These are phyloP conservation scores for Phrynocephalus guinanensis DNA, from an alignment of 2,797 vertebrate genomes.

Conservation along the genomic window DNA sequence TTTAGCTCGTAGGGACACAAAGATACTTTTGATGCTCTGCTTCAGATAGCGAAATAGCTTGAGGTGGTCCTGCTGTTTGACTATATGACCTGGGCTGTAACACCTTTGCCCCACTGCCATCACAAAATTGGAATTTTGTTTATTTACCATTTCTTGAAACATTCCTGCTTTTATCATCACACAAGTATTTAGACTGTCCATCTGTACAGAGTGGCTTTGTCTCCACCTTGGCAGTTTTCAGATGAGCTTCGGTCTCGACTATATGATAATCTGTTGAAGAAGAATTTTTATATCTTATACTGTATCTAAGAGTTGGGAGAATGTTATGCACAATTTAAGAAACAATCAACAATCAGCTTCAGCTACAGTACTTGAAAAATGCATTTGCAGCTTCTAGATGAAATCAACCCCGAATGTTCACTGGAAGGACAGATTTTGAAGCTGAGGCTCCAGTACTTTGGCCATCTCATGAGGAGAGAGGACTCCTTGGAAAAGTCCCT, in stretches of 20 bases:
- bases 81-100: background rate
- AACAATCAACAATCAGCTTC: background rate
- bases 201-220: slow-evolving; percentile 70
- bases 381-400: background rate
- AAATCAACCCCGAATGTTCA: background rate
- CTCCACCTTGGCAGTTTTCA: slow-evolving; percentile 82
- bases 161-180: slow-evolving; percentile 71
- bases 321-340: background rate
- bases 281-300: slow-evolving; percentile 21
- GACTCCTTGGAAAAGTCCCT: no score
- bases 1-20: no score
- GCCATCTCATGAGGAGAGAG: no score
- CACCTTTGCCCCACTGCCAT: background rate
- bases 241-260: slow-evolving; percentile 80
- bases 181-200: slow-evolving; percentile 57
- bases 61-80: no score
- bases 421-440: no score
- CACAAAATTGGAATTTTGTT: slow-evolving; percentile 5
- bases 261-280: slow-evolving; percentile 79
- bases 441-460: no score
- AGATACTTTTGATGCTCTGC: no score
- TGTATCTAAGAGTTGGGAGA: slow-evolving; percentile 2
- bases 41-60: no score
- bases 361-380: no score
- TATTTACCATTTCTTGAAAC: slow-evolving; percentile 71